phyloP scores from a whole-genome alignment of 2,113 vertebrate species.

The Scophthalmus maximus region DNA sequence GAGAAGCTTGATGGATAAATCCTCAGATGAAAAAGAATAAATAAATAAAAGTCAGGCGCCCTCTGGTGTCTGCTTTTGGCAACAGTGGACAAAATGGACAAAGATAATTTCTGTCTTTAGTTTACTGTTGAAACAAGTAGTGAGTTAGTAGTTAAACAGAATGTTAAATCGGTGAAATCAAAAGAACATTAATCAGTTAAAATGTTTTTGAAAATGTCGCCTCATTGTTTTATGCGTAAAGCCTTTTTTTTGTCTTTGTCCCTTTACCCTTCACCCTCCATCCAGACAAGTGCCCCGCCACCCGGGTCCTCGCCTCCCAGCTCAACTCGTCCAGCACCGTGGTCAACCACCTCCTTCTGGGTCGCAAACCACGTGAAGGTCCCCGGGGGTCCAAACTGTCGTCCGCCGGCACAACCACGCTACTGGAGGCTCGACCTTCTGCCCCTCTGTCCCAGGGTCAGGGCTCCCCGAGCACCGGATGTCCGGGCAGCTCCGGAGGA shows the following conservation, averaged over 20 bases:
- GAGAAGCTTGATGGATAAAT: too few relatives aligned
- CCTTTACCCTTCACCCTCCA: not conserved
- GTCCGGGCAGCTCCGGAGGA: too few relatives aligned
- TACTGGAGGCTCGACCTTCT: conserved; percentile 64
- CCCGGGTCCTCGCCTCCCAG: conserved; percentile 92
- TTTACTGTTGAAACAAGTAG: too few relatives aligned
- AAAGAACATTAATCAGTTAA: too few relatives aligned
- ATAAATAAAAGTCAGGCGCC: not conserved
- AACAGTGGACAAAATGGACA: too few relatives aligned
- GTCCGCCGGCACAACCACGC: not conserved
- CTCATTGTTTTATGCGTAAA: not conserved
- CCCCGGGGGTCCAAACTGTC: conserved; percentile 56
- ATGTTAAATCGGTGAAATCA: too few relatives aligned
- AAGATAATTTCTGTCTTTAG: too few relatives aligned
- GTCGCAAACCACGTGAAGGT: conserved; percentile 86
- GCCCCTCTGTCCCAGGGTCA: conserved; percentile 73
- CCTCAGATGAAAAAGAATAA: too few relatives aligned
- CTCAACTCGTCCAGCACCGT: conserved; percentile 90
- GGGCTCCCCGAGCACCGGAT: too few relatives aligned
- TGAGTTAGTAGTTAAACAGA: not conserved
- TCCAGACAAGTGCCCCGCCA: conserved; percentile 93
- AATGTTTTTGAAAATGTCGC: too few relatives aligned
- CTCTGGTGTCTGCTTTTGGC: not conserved
- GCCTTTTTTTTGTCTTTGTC: conserved; percentile 3
- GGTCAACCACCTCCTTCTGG: conserved; percentile 97